phyloP scores from a whole-genome alignment of 2,797 vertebrate genomes.

The Garrulus glandarius region DNA sequence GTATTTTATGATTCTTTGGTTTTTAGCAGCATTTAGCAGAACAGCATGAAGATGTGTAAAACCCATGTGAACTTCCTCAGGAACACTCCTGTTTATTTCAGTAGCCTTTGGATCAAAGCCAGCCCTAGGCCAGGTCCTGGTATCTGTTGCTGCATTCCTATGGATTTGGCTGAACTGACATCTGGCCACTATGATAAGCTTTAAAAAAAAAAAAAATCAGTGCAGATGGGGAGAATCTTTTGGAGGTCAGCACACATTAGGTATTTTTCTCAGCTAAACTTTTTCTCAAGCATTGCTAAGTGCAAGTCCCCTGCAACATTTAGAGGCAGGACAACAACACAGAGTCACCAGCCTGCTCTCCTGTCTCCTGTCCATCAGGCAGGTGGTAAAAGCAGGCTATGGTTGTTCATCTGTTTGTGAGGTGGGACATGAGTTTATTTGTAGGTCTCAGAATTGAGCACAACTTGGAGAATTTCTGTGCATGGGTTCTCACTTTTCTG shows the following conservation, averaged over 20 bases:
- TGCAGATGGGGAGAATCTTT: neutral
- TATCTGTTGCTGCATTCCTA: slow-evolving; percentile 39
- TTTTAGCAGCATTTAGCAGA: neutral
- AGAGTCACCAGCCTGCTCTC: neutral
- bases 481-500: neutral
- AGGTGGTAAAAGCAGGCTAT: neutral
- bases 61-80: neutral
- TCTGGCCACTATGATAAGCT: slow-evolving; percentile 15
- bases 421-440: neutral
- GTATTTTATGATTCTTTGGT: neutral
- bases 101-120: neutral
- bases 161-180: slow-evolving; percentile 37
- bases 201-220: neutral
- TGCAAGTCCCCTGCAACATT: neutral
- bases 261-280: neutral
- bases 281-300: neutral
- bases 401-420: neutral
- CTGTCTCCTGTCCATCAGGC: neutral
- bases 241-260: neutral
- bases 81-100: neutral
- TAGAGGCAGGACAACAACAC: neutral
- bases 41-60: neutral
- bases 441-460: neutral
- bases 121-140: neutral
- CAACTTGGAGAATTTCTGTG: neutral